Evolutionary conservation across 1,140 invertebrate species (phyloP), one percentile per base, ranked within the genome.

Genomic region (Anoplolepis gracilipes): DNA sequence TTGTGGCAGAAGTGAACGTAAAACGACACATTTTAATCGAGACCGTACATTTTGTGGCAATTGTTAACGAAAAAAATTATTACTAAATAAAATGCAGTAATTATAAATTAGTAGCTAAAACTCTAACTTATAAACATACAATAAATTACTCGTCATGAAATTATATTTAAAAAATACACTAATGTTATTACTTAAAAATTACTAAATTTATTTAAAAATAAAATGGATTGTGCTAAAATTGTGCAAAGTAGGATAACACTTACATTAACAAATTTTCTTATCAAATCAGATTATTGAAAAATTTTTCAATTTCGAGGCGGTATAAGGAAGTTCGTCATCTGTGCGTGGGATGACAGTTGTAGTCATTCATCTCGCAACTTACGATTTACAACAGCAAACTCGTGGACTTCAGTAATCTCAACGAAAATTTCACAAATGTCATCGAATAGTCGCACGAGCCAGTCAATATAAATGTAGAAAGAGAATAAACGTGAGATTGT

Each of bases 321-420:
- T 84, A 62, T 75, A n/a, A n/a, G n/a, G n/a, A n/a, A n/a, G n/a
- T n/a, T n/a, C n/a, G 39, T 89, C 7, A 11, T 11, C 5, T 11
- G 19, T 19, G 88, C 77, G 88, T 87, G 67, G 87, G 85, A 62
- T 42, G 85, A 30, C 72, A 36, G 57, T 76, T 69, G 53, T 72
- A 86, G 70, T 53, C 77, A 59, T 78, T 67, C 72, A 61, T 70
- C 67, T 55, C 42, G 78, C 88, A 64, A 78, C 57, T 88, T 84
- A 89, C 84, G 85, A 90, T 87, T 87, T 85, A 39, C 81, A 85
- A n/a, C 81, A 33, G 75, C 81, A 30, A 69, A 79, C 49, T 64
- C 65, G 79, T 1, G 36, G 46, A 85, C 53, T 82, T 59, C n/a
- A 39, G 39, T 61, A 76, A 76, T 28, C n/a, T 84, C 53, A 61